phyloP scores from a whole-genome alignment of 2,113 vertebrate species.

The Baryphthengus martii region DNA sequence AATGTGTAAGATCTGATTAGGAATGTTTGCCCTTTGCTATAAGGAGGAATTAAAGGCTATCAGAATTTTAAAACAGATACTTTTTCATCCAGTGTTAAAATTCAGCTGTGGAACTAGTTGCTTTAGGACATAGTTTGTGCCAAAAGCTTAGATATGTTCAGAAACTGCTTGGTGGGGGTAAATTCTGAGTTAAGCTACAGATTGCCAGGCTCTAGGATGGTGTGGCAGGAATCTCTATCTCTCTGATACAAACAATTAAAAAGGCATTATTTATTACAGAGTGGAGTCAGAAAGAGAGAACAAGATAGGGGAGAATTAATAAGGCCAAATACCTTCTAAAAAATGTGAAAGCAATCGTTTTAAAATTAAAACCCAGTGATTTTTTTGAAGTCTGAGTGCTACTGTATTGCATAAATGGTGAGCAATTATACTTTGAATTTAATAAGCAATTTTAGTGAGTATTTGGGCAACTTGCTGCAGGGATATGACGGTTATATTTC shows the following conservation, averaged over 20 bases:
- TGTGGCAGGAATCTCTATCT: not conserved
- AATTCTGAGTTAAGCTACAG: not conserved
- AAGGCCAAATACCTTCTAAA: not conserved
- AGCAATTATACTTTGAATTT: not conserved
- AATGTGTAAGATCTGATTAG: not conserved
- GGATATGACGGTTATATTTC: not conserved
- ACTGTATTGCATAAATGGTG: not conserved
- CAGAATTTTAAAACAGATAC: not conserved
- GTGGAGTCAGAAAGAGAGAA: not conserved
- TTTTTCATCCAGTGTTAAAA: not conserved
- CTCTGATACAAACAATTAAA: not conserved
- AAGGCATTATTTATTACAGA: not conserved
- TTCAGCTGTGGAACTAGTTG: not conserved
- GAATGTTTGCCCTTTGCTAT: not conserved
- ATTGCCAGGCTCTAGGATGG: not conserved
- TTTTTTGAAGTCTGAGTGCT: not conserved
- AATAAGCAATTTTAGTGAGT: not conserved
- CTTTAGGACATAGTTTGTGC: not conserved
- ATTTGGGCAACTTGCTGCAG: not conserved
- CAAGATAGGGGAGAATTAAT: not conserved
- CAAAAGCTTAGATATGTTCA: not conserved
- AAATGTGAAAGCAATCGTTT: not conserved
- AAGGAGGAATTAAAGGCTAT: not conserved
- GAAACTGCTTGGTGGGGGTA: not conserved
- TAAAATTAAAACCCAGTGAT: not conserved